Conservation (phyloP, 2,113 vertebrate genomes). For the Labrus mixtus region DNA sequence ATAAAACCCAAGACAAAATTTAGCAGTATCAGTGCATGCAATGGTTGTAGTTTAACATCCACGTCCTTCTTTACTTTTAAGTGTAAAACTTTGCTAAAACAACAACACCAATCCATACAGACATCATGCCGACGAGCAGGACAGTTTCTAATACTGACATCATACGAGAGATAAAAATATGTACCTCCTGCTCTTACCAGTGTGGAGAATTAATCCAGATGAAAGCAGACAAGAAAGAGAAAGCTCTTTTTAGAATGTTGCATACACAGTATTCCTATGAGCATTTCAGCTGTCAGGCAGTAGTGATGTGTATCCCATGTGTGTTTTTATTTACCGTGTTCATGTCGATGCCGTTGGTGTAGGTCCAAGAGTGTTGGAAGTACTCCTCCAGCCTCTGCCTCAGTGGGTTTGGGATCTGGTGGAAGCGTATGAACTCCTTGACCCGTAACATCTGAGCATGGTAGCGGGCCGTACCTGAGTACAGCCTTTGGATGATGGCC, state of each 20-base stretch:
- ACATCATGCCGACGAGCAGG: not conserved
- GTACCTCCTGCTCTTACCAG: slow-evolving; percentile 99
- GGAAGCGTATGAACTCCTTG: slow-evolving; percentile 98
- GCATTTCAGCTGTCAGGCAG: not conserved
- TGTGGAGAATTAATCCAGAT: slow-evolving; percentile 90
- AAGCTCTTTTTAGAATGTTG: slow-evolving; percentile 89
- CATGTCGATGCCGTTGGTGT: slow-evolving; percentile 99
- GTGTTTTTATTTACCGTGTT: slow-evolving; percentile 90
- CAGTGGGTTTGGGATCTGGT: slow-evolving; percentile 97
- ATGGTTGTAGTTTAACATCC: not conserved
- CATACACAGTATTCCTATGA: slow-evolving; percentile 5
- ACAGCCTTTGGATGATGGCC: slow-evolving; percentile 98
- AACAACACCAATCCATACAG: not conserved
- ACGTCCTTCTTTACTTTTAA: not conserved
- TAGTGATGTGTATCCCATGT: not conserved
- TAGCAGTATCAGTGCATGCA: not conserved
- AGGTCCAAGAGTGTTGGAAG: slow-evolving; percentile 98
- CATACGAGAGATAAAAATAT: slow-evolving; percentile 67
- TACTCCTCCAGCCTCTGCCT: slow-evolving; percentile 97
- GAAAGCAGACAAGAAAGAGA: slow-evolving; percentile 91
- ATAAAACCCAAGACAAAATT: not conserved
- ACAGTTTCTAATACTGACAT: not conserved
- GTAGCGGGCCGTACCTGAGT: slow-evolving; percentile 97
- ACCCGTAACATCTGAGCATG: slow-evolving; percentile 99
- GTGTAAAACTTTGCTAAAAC: not conserved